Base-by-base conservation (phyloP, 2,113 vertebrate genomes). In the Centropus bengalensis region DNA sequence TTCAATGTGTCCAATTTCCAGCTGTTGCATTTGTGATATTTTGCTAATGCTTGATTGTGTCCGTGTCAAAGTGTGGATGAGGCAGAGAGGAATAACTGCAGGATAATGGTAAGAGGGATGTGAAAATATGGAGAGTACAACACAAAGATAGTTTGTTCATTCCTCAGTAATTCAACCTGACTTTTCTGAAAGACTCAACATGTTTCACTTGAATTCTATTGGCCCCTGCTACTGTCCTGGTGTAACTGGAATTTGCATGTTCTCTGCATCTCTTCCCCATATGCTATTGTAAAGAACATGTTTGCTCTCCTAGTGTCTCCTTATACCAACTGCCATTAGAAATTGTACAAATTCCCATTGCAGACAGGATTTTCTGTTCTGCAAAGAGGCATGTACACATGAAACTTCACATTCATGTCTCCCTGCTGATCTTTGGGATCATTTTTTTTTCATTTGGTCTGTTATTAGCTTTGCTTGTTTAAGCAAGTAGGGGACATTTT, bases 321-420 rank as follows among this genome's bases (percentile, higher is more conserved):
- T 60, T 22, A 63, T 62, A 18, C 2, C 3, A 42, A 18, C 4
- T 63, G 5, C 3, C 12, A 24, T 74, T 51, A 42, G 67, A 86
- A 75, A 64, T 33, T 9, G 11, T 4, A 33, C 5, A n/a, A 75
- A 71, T 81, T 71, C 6, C 7, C 12, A 27, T 30, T 78, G 19
- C 3, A 62, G 47, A 33, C 10, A 49, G 9, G 11, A 63, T 67
- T 81, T 81, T 70, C 1, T 49, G 4, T 33, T 58, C 7, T 36
- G 20, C 19, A 36, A 58, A 78, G 38, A 59, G 4, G 3, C 44
- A 58, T 0, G 1, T 23, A 14, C 3, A 6, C 5, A 17, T 49
- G 54, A 64, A 85, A 64, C 79, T 1, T 0, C 7, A 28, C 3
- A 6, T 60, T 75, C 15, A 4, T 2, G 1, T 68, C 12, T 85